Base-by-base conservation (phyloP, 2,888 invertebrate species). In the Dynastes tityus region DNA sequence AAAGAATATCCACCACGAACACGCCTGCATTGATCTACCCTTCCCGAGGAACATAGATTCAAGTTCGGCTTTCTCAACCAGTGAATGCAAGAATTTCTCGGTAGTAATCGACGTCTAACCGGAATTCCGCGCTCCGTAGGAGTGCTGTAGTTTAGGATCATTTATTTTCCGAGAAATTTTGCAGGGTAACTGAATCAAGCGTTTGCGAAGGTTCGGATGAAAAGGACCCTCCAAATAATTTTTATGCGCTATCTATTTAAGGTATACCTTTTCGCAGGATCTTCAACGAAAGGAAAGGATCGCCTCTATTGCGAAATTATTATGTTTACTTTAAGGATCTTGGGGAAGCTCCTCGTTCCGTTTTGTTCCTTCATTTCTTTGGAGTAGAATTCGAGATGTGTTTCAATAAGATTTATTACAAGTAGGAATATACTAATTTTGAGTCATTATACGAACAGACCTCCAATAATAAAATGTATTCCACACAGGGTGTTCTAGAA, bases 61-160 rank as follows among this genome's bases (percentile, higher is more conserved):
- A 58, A 71, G 49, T 71, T 71, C 71, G 32, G 55, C 40, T n/a
- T 71, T 71, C 71, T 55, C 27, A 58, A 32, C 13, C n/a, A 37
- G 55, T 37, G 29, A 40, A 40, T 45, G 40, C 55, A 71, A 71
- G 71, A 71, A 58, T 55, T 58, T 71, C 71, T 45, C 49, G 55
- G 37, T 58, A 71, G 55, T 37, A 71, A 58, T 71, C 71, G 40
- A 55, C 71, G 49, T 55, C 32, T 70, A 70, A 70, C 55, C 55
- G n/a, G 6, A 27, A 29, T n/a, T 58, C 9, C 37, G 29, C 40
- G 22, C 55, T 71, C 55, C 32, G 37, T 58, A 32, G 58, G 22
- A 37, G n/a, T 32, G 55, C 37, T n/a, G 55, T 58, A 71, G 71
- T 16, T 55, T n/a, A 9, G 55, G 55, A 55, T 37, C 71, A 37